Evolutionary conservation across 2,797 vertebrate species (phyloP).

Genomic region (Sebastes alutus): DNA sequence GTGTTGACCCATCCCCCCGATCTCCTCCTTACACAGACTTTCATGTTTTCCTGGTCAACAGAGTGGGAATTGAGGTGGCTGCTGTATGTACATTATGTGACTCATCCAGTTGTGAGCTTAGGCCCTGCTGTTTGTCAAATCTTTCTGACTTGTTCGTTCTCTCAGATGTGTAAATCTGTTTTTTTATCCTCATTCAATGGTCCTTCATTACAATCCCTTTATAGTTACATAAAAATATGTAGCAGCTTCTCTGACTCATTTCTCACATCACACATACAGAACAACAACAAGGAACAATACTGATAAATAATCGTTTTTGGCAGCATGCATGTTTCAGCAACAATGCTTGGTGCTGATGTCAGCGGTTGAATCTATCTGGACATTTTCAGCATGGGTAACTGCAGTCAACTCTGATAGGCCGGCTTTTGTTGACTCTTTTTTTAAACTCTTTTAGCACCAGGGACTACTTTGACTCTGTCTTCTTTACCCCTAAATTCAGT

Average conservation of each 20-base stretch:
- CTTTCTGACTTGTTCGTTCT: background rate
- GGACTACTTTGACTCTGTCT: conserved; percentile 10
- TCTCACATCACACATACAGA: background rate
- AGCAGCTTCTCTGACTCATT: background rate
- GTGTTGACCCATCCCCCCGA: no score
- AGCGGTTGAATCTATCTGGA: conserved; percentile 31
- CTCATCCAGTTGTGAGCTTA: background rate
- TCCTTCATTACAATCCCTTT: background rate
- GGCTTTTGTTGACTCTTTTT: conserved; percentile 16
- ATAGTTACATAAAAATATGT: background rate
- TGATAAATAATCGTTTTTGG: conserved; percentile 1
- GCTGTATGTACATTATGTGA: background rate
- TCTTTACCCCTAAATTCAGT: background rate
- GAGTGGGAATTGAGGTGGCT: background rate
- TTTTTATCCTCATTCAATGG: background rate
- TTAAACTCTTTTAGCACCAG: conserved; percentile 2
- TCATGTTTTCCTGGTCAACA: background rate
- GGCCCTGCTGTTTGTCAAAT: background rate
- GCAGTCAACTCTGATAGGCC: conserved; percentile 21
- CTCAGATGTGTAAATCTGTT: background rate
- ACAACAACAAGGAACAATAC: background rate
- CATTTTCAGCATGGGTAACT: conserved; percentile 17
- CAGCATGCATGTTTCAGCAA: conserved; percentile 32
- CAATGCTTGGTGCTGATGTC: conserved; percentile 28
- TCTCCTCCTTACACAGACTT: background rate